Evolutionary conservation across 1,140 invertebrate species (phyloP).

Genomic region (Nasonia giraulti): DNA sequence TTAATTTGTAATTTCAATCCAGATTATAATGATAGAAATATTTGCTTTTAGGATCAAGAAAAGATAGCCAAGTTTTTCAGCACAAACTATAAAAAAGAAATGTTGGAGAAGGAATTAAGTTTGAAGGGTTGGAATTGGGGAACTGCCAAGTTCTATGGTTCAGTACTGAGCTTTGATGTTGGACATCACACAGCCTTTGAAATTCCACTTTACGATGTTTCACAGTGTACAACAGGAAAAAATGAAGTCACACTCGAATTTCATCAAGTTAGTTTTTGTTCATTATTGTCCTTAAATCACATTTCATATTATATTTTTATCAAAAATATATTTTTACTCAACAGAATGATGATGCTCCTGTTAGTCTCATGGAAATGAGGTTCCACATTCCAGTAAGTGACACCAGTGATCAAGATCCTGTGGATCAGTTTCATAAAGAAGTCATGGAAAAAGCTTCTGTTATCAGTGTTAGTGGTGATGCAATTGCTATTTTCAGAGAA

Average conservation of each 20-base stretch:
- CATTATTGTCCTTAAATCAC: background rate
- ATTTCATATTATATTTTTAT: constrained; percentile 46
- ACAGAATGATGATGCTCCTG: constrained; percentile 97
- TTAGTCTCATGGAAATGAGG: constrained; percentile 97
- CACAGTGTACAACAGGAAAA: constrained; percentile 96
- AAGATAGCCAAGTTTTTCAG: constrained; percentile 91
- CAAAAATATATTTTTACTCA: constrained; percentile 44
- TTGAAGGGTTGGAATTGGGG: constrained; percentile 99
- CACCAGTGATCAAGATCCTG: constrained; percentile 89
- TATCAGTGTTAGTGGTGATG: constrained; percentile 97
- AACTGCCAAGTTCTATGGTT: constrained; percentile 93
- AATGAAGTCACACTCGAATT: constrained; percentile 99
- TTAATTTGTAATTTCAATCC: background rate
- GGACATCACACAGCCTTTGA: constrained; percentile 95
- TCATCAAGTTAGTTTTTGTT: constrained; percentile 82
- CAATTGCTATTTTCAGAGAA: constrained; percentile 97
- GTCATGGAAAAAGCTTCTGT: constrained; percentile 98
- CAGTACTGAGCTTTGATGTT: constrained; percentile 94
- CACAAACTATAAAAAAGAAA: constrained; percentile 87
- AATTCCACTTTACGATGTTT: constrained; percentile 96
- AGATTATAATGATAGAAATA: constrained; percentile 23
- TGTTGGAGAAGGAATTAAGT: constrained; percentile 93
- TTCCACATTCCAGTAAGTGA: constrained; percentile 96
- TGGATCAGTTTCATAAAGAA: constrained; percentile 95
- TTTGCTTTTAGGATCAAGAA: constrained; percentile 80